Evolutionary conservation across 2,113 vertebrate genomes (phyloP).

Genomic region (Phaetusa simplex): DNA sequence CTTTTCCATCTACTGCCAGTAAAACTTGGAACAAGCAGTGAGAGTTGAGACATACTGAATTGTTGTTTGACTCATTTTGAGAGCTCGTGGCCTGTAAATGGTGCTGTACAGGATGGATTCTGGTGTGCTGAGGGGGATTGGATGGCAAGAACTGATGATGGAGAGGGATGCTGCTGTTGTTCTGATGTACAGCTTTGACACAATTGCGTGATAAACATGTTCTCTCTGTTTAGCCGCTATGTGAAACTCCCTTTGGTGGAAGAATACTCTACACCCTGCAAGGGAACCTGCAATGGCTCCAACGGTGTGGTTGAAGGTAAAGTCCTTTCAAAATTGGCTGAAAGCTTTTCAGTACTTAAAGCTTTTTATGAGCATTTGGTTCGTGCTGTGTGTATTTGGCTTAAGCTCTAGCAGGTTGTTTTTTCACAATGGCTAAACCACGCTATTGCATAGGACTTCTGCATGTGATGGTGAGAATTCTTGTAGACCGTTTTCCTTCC

Average conservation of each 20-base stretch:
- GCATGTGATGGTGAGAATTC: not conserved
- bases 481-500: not conserved
- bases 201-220: not conserved
- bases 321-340: not conserved
- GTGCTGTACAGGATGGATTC: not conserved
- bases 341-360: not conserved
- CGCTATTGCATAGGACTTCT: not conserved
- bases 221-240: slow-evolving; percentile 81
- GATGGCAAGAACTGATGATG: not conserved
- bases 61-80: not conserved
- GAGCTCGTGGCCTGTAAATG: not conserved
- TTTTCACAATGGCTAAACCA: not conserved
- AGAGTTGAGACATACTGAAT: not conserved
- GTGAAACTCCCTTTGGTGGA: slow-evolving; percentile 81
- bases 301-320: slow-evolving; percentile 85
- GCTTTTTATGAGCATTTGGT: not conserved
- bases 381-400: not conserved
- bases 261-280: slow-evolving; percentile 70
- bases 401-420: not conserved
- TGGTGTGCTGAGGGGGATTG: not conserved
- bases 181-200: not conserved
- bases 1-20: not conserved
- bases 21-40: not conserved
- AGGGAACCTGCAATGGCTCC: slow-evolving; percentile 82
- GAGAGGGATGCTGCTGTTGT: not conserved